Percentiles rank a stretch among this genome's conserved stretches.
phyloP scores from a whole-genome alignment of 2,113 vertebrate genomes.

The Machaerirhynchus nigripectus region DNA sequence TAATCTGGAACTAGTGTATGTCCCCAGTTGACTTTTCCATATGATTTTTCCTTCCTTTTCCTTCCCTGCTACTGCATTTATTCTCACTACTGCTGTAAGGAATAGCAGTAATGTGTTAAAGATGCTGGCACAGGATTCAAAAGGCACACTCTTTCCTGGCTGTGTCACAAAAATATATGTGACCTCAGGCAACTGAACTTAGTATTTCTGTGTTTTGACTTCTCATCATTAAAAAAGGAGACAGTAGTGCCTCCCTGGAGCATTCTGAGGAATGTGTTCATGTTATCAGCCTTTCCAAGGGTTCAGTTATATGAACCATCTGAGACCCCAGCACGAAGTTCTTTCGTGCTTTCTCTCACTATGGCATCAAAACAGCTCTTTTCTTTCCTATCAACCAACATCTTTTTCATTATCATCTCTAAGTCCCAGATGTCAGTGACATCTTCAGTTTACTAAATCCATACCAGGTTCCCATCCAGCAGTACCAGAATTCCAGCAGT shows the following conservation, averaged over 20 bases:
- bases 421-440: neutral
- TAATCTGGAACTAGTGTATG: neutral
- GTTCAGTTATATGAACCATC: neutral
- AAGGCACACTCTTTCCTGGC: slow-evolving; percentile 46
- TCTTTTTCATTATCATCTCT: neutral
- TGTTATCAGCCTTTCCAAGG: neutral
- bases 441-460: neutral
- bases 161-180: slow-evolving; percentile 25
- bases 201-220: slow-evolving; percentile 17
- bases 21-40: neutral
- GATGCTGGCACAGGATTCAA: slow-evolving; percentile 20
- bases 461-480: neutral
- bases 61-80: neutral
- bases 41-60: neutral
- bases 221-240: slow-evolving; percentile 7
- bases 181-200: slow-evolving; percentile 17
- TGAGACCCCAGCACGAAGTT: neutral
- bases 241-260: slow-evolving; percentile 1
- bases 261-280: neutral
- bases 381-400: neutral
- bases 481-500: neutral
- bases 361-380: neutral
- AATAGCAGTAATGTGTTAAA: slow-evolving; percentile 11
- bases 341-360: neutral
- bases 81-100: neutral